Base-by-base conservation (phyloP, 2,797 vertebrate species). In the Parauchenoglanis punctatus region DNA sequence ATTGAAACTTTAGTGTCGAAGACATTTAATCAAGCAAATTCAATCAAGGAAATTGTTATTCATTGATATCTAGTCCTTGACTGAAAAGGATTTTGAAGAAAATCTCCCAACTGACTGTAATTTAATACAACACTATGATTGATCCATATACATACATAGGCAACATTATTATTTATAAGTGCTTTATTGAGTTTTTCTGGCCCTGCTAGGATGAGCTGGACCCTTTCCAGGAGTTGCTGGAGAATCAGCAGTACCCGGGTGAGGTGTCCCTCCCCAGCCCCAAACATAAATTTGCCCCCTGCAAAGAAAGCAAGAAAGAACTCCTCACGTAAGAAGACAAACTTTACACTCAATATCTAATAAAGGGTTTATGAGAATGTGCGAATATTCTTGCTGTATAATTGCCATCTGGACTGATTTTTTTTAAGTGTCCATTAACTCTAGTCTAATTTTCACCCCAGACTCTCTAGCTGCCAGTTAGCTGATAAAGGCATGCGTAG, bases 231-330 rank as follows among this genome's bases (percentile, higher is more conserved):
- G 98, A 99, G 89, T 96, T 97, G 12, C 95, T 99, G 89, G 98
- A 99, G 77, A 98, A 99, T 91, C 96, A 97, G 93, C 95, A 96
- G 91, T 99, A 97, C 92, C 96, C 97, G 0, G 94, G 96, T 70
- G 97, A 99, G 92, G 97, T 98, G 90, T 96, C 96, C 91, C 96
- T 97, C 91, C 97, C 97, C 85, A 99, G 98, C 91, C 97, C 98
- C 91, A 99, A 99, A 93, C 97, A 97, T 94, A 99, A 98, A 94
- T 99, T 96, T 93, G 94, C 96, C 58, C 93, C 97, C 91, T 99
- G 97, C 95, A 99, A 99, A 95, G 98, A 99, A 92, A 94, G 95
- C 96, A 99, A 99, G 96, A 99, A 99, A 95, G 98, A 99, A 93
- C 97, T 99, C 89, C 96, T 99, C 95, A 98, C 97, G 98, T 99